Percentiles rank a stretch among this genome's conserved stretches.
phyloP scores from a whole-genome alignment of 2,888 invertebrate species.

The Leptinotarsa peninsularis region DNA sequence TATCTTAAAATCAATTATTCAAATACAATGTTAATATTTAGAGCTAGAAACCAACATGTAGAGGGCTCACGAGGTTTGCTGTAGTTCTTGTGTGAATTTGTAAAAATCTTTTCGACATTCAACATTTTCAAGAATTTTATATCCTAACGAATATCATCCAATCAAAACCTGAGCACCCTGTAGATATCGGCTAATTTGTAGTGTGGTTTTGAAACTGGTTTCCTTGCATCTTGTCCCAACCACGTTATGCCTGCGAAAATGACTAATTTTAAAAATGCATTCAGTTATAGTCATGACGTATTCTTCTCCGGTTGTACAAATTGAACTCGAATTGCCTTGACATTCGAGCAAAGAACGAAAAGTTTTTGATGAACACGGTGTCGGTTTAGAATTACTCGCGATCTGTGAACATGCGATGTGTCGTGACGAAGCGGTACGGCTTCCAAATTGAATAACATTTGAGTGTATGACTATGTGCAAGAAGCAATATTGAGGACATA shows the following conservation, averaged over 20 bases:
- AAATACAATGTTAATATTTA: too few relatives aligned
- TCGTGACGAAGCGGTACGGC: neutral
- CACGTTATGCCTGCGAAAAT: neutral
- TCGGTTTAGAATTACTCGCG: neutral
- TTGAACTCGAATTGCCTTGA: neutral
- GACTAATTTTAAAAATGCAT: neutral
- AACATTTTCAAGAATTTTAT: too few relatives aligned
- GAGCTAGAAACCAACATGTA: too few relatives aligned
- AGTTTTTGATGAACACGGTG: neutral
- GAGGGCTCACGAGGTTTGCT: too few relatives aligned
- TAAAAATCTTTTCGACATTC: too few relatives aligned
- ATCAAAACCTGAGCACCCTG: neutral
- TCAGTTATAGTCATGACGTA: neutral
- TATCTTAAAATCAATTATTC: too few relatives aligned
- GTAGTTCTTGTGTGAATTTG: too few relatives aligned
- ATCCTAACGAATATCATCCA: neutral
- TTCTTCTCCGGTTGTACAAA: neutral
- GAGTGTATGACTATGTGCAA: neutral
- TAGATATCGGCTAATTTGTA: neutral
- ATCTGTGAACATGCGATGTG: constrained; percentile 11
- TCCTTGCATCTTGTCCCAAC: neutral
- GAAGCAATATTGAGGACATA: neutral
- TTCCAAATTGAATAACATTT: constrained; percentile 7
- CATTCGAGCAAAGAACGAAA: neutral
- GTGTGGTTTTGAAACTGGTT: neutral